phyloP scores from a whole-genome alignment of 2,888 invertebrate species.

The Acleris literana region DNA sequence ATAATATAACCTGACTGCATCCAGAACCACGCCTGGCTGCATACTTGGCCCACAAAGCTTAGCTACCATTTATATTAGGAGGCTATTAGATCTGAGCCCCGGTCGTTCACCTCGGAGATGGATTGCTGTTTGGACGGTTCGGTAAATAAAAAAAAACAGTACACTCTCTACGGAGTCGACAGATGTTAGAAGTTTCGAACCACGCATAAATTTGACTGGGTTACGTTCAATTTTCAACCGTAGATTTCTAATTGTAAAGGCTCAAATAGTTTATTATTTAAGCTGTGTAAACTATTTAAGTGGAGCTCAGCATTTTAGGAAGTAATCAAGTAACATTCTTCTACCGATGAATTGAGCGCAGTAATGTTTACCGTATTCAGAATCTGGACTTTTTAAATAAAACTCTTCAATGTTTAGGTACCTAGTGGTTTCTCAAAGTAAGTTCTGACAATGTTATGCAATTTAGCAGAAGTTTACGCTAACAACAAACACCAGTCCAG shows the following conservation, averaged over 20 bases:
- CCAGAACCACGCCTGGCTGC: constrained; percentile 17
- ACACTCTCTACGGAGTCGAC: constrained; percentile 12
- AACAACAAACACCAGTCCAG: too few species aligned
- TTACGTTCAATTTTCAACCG: background rate
- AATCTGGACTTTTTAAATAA: too few species aligned
- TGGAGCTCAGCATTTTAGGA: constrained; percentile 12
- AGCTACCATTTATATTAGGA: constrained; percentile 48
- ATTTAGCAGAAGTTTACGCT: too few species aligned
- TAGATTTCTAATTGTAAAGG: constrained; percentile 1
- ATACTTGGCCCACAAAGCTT: constrained; percentile 41
- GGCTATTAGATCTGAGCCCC: constrained; percentile 52
- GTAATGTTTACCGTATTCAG: background rate
- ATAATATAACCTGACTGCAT: constrained; percentile 10
- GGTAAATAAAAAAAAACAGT: constrained; percentile 42
- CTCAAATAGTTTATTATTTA: background rate
- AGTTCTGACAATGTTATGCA: too few species aligned
- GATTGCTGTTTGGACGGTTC: constrained; percentile 41
- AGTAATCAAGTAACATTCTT: constrained; percentile 7
- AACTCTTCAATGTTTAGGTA: too few species aligned
- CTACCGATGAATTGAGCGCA: constrained; percentile 20
- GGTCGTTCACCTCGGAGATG: constrained; percentile 61
- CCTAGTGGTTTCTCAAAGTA: too few species aligned
- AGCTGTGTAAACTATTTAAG: constrained; percentile 37
- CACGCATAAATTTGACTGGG: constrained; percentile 9
- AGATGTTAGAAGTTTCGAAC: constrained; percentile 20